Percentiles rank a stretch among this genome's conserved stretches.
Conservation (phyloP, 2,113 vertebrate species). For the Asarcornis scutulata region DNA sequence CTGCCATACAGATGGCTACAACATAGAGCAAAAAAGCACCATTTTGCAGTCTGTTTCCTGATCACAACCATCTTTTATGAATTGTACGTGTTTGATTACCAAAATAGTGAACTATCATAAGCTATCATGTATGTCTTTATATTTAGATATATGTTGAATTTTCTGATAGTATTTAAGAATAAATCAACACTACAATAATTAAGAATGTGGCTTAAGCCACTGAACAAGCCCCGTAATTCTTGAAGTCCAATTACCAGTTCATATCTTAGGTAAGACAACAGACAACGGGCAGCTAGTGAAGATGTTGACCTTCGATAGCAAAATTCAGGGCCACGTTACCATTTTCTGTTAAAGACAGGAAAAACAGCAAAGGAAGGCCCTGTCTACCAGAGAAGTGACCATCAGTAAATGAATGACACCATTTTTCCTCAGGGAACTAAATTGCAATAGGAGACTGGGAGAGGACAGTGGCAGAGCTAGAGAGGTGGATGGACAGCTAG, state of each 20-base stretch:
- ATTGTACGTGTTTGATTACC: neutral
- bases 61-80: neutral
- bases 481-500: neutral
- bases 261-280: neutral
- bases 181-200: neutral
- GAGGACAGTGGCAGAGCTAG: neutral
- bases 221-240: neutral
- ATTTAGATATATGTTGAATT: neutral
- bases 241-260: neutral
- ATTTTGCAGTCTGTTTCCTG: neutral
- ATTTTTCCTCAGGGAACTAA: neutral
- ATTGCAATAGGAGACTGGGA: neutral
- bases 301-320: neutral
- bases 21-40: rapidly evolving
- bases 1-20: neutral
- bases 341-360: neutral
- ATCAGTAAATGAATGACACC: neutral
- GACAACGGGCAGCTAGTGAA: neutral
- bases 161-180: neutral
- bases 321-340: neutral
- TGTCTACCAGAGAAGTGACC: neutral
- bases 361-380: neutral
- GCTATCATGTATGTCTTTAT: neutral
- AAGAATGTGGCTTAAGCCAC: neutral
- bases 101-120: neutral